These are phyloP conservation scores for Malaclemys terrapin DNA, from an alignment of 2,113 vertebrate genomes.

Conservation along the genomic window DNA sequence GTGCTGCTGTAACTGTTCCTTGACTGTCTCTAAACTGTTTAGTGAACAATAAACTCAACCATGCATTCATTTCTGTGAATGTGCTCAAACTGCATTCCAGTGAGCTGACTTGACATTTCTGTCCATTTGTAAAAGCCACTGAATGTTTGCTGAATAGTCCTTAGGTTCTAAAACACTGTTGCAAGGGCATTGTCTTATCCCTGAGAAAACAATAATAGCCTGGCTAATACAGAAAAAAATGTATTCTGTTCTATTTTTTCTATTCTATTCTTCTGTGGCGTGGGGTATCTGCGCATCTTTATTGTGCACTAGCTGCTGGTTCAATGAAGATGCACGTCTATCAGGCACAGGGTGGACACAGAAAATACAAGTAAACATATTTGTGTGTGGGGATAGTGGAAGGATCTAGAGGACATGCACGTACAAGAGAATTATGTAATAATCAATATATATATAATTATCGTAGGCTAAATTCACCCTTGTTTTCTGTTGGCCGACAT, in stretches of 20 bases:
- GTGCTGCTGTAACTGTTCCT: conserved; percentile 62
- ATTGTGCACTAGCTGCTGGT: background rate
- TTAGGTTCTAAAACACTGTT: conserved; percentile 26
- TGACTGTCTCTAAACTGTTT: conserved; percentile 72
- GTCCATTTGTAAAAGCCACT: conserved; percentile 58
- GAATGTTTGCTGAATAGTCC: conserved; percentile 56
- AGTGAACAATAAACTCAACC: conserved; percentile 76
- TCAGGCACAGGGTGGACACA: background rate
- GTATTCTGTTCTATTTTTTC: background rate
- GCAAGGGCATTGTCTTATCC: background rate
- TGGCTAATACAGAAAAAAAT: background rate
- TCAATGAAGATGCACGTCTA: background rate
- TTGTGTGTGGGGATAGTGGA: background rate
- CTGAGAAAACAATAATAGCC: background rate
- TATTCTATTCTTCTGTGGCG: background rate
- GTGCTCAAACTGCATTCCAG: conserved; percentile 69
- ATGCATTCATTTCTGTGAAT: conserved; percentile 70
- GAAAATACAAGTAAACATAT: background rate
- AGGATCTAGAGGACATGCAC: background rate
- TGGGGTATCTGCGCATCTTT: background rate
- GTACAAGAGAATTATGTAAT: background rate
- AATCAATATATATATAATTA: background rate
- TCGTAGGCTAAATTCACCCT: background rate
- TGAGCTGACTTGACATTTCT: conserved; percentile 64
- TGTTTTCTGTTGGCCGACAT: background rate